Base-by-base conservation (phyloP, 2,113 vertebrate genomes). In the Gobiocypris rarus region DNA sequence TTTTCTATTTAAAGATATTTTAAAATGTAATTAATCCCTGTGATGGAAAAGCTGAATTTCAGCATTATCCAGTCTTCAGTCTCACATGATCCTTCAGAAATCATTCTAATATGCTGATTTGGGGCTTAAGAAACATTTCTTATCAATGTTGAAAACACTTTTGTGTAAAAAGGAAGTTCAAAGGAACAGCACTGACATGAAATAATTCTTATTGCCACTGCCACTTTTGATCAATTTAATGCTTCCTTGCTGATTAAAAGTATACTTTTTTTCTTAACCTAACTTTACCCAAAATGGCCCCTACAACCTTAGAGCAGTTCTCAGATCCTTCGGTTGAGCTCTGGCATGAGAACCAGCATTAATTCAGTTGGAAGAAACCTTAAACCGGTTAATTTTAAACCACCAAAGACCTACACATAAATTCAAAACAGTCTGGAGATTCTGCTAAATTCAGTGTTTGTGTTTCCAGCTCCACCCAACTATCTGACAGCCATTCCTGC, bases 401-500 rank as follows among this genome's bases (percentile, higher is more conserved):
- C 22, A 67, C 58, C 59, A 54, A 80, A 80, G 54, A 75, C 69
- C 19, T 24, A 83, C 83, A 77, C 45, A 85, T 78, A 52, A 74
- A 82, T 86, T 82, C 34, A 45, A 81, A 9, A 43, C 5, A 84
- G 22, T 41, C 69, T 67, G 43, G 10, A 63, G 56, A 58, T 76
- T 69, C 34, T 63, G 34, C 52, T 84, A 78, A 82, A 77, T 28
- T 77, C 54, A 41, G 41, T 34, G 77, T 52, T 88, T 76, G 56
- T 24, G 15, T 82, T 76, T 67, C 41, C 15, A 58, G 58, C 82
- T 61, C 73, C 78, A 78, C 85, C 87, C 83, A 63, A 80, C 17
- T 2, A 22, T 69, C 43, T 26, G 15, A 31, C 11, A 11, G 73
- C 43, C 28, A 67, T 81, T 54, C 71, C 52, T 77, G 54, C 81